phyloP scores from a whole-genome alignment of 2,113 vertebrate genomes.

The Barnardius zonarius region DNA sequence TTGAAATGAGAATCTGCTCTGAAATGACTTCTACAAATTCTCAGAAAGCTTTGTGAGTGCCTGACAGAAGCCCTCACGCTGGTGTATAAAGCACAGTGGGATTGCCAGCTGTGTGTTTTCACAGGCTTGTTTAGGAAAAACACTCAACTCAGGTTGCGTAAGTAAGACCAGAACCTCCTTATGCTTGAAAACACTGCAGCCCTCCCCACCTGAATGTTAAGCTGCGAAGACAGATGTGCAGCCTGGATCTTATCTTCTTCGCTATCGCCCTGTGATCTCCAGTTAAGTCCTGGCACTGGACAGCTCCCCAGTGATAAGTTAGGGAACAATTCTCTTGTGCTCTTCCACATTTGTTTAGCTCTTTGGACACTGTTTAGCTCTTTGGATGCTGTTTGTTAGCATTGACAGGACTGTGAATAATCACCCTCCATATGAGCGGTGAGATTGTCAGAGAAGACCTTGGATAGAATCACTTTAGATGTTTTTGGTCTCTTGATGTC shows the following conservation, averaged over 20 bases:
- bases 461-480: conserved; percentile 47
- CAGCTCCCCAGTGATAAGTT: neutral
- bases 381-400: conserved; percentile 3
- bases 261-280: neutral
- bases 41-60: conserved; percentile 35
- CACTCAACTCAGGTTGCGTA: neutral
- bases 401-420: neutral
- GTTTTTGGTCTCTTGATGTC: conserved; percentile 30
- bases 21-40: neutral
- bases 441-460: neutral
- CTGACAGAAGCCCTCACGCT: conserved; percentile 25
- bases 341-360: neutral
- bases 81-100: neutral
- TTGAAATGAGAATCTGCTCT: conserved; percentile 32
- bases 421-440: neutral
- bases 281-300: neutral
- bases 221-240: neutral
- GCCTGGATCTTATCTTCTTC: neutral
- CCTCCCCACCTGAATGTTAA: conserved; percentile 2
- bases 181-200: neutral
- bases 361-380: neutral
- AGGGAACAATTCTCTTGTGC: conserved; percentile 43
- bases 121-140: neutral
- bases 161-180: neutral
- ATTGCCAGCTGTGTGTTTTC: conserved; percentile 37